These are phyloP conservation scores for Chrysogorgia sp. DNA, from an alignment of 92 coral and sea anemone genomes.

Conservation along the genomic window DNA sequence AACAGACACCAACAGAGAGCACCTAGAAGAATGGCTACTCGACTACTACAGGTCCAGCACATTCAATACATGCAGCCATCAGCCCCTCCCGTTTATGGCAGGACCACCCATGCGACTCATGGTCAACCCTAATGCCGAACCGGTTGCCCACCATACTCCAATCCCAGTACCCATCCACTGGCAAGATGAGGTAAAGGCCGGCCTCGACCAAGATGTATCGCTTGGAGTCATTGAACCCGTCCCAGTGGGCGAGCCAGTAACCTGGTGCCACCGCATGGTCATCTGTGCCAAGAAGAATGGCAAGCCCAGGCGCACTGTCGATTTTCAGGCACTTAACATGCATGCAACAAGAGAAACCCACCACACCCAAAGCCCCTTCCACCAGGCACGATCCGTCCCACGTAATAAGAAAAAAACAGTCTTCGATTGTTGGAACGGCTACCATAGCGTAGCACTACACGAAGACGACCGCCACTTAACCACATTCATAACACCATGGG, in stretches of 20 bases:
- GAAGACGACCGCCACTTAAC: constrained; percentile 63
- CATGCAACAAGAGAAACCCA: constrained; percentile 59
- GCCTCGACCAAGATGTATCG: constrained; percentile 39
- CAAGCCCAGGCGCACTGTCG: constrained; percentile 23
- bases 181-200: constrained; percentile 28
- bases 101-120: constrained; percentile 46
- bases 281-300: too few species aligned
- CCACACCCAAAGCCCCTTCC: constrained; percentile 29
- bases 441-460: constrained; percentile 58
- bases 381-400: constrained; percentile 45
- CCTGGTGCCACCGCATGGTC: constrained; percentile 44
- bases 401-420: constrained; percentile 9
- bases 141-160: constrained; percentile 63
- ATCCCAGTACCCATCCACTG: constrained; percentile 46
- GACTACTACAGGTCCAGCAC: constrained; percentile 27
- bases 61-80: constrained; percentile 57
- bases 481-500: constrained; percentile 71
- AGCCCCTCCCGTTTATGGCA: constrained; percentile 58
- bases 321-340: too few species aligned
- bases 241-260: constrained; percentile 41
- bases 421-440: not conserved
- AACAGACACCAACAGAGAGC: constrained; percentile 31
- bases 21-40: constrained; percentile 58
- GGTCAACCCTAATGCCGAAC: constrained; percentile 55
- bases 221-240: constrained; percentile 50